Base-by-base conservation (phyloP, 2,113 vertebrate genomes). In the Puntigrus tetrazona region DNA sequence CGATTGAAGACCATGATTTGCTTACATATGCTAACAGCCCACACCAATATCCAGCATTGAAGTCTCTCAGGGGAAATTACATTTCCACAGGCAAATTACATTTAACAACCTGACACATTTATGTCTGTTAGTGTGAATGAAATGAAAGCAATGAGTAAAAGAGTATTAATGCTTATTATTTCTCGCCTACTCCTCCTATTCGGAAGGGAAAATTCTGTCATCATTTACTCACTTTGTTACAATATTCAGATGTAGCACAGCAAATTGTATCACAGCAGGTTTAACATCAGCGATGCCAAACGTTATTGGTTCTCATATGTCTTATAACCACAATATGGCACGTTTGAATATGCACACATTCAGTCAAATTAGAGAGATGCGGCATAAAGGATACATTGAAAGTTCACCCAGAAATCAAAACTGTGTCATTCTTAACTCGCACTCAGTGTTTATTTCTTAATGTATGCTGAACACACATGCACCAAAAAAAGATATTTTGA, bases 111-210 rank as follows among this genome's bases (percentile, higher is more conserved):
- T 88, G 75, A 85, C 84, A 89, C 89, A 88, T 91, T 73, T 85
- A 85, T 85, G 83, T 82, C 76, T 73, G 77, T 82, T 65, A 82
- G 86, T 82, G 87, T 86, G 90, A 91, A 91, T 83, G 29, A 88
- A 78, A 43, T 74, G 29, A 75, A 22, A 7, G 52, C 45, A 74
- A 6, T 20, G 38, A 59, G 63, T 22, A 41, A 76, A 86, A 83
- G 69, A 89, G 92, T 92, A 91, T 93, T 91, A 86, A 90, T 92
- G 70, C 55, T 29, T 85, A 86, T 85, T 55, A 63, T 86, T 86
- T 90, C 85, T 86, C 88, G 61, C 86, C 87, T 89, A 82, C 86
- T 89, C 89, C 84, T 82, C 50, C 82, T 77, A 29, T n/a, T 55
- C 16, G 1, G 57, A 57, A 59, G 59, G 13, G 5, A 78, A 14